phyloP scores from a whole-genome alignment of 2,113 vertebrate species.

The Phrynosoma blainvillii region DNA sequence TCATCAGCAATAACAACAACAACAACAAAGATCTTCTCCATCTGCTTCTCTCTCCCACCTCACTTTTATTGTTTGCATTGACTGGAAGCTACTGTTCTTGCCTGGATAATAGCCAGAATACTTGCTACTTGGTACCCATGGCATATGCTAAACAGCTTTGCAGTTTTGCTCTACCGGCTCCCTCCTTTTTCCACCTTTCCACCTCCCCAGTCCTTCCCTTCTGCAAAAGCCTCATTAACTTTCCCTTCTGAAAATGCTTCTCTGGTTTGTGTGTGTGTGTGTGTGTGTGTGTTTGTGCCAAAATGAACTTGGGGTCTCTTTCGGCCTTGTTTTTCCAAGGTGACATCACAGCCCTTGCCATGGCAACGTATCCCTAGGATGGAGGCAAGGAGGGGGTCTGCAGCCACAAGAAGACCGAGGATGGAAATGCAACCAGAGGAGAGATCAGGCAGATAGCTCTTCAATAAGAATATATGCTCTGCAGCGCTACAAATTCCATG shows the following conservation, averaged over 20 bases:
- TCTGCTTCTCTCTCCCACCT: neutral
- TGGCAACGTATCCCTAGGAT: constrained; percentile 58
- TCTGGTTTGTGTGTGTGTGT: too few relatives aligned
- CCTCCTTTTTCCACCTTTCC: neutral
- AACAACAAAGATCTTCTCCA: neutral
- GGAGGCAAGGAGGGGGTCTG: constrained; percentile 21
- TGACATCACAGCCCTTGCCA: constrained; percentile 65
- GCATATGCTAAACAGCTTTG: neutral
- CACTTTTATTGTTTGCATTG: neutral
- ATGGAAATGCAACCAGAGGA: neutral
- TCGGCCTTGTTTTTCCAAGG: constrained; percentile 45
- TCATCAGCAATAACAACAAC: too few relatives aligned
- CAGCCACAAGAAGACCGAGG: neutral
- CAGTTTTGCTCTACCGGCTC: neutral
- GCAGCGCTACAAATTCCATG: too few relatives aligned
- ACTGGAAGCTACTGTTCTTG: neutral
- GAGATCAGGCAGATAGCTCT: neutral
- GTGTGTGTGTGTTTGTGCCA: neutral
- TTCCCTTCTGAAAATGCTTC: neutral
- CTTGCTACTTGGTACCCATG: neutral
- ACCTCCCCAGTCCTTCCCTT: too few relatives aligned
- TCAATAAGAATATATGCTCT: too few relatives aligned
- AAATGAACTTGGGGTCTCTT: constrained; percentile 16
- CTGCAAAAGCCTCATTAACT: neutral
- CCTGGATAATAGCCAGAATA: neutral